These are phyloP conservation scores for Colius striatus DNA, from an alignment of 2,113 vertebrate genomes.

Conservation along the genomic window DNA sequence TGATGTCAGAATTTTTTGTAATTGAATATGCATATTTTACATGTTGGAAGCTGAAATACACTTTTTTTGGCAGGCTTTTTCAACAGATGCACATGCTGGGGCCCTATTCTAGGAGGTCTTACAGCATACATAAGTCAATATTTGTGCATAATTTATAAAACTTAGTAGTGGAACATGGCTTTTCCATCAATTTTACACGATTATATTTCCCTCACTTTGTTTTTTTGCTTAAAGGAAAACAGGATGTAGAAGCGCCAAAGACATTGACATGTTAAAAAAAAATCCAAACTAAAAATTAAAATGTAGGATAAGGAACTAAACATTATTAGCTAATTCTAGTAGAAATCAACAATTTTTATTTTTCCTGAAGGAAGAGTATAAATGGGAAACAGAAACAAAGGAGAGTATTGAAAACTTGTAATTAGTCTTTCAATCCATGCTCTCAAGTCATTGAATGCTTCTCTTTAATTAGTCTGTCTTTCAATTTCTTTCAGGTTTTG, in stretches of 20 bases:
- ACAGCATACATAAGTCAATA: slow-evolving; percentile 49
- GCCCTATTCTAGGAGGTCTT: slow-evolving; percentile 49
- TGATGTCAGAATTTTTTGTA: slow-evolving; percentile 59
- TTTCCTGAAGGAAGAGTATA: neutral
- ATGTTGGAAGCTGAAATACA: slow-evolving; percentile 39
- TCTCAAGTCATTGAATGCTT: slow-evolving; percentile 8
- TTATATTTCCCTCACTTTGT: neutral
- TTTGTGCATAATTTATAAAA: slow-evolving; percentile 65
- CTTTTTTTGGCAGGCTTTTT: slow-evolving; percentile 56
- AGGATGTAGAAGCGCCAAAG: slow-evolving; percentile 1
- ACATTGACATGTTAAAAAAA: neutral
- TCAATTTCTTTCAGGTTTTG: slow-evolving; percentile 46
- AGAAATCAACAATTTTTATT: neutral
- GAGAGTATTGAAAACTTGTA: slow-evolving; percentile 6
- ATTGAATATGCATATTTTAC: slow-evolving; percentile 67
- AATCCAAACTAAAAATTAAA: neutral
- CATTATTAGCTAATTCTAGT: neutral
- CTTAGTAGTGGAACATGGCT: slow-evolving; percentile 6
- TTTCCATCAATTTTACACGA: slow-evolving; percentile 42
- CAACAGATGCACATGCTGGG: slow-evolving; percentile 38
- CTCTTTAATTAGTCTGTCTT: slow-evolving; percentile 45
- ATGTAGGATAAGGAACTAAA: neutral
- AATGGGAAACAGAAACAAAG: slow-evolving; percentile 36
- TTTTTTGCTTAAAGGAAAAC: neutral
- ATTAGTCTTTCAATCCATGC: slow-evolving; percentile 49